Base-by-base conservation (phyloP, 30 jellyfish, hydroid and myxozoan species). In the Haliclystus octoradiatus region DNA sequence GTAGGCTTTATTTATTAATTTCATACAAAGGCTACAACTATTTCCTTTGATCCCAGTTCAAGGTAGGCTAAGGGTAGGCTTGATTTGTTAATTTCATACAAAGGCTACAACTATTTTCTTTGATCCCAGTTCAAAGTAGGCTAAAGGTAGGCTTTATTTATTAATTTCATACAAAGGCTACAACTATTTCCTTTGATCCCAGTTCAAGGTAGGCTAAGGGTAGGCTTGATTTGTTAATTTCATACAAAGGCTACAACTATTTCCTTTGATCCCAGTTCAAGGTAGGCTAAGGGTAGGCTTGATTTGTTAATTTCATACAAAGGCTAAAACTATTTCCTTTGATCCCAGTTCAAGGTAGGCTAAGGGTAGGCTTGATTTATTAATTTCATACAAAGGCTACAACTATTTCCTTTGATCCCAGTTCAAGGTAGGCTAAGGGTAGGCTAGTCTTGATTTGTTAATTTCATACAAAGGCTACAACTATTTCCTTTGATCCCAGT, bases 321-420 rank as follows among this genome's bases (percentile, higher is more conserved):
- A n/a, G n/a, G n/a, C n/a, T n/a, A n/a, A n/a, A n/a, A n/a, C 96
- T 0, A 85, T 85, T 23, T 92, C 91, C 1, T 75, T 85, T 23
- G 84, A 85, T 51, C 96, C 96, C 1, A 85, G 75, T 47, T 85
- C 96, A 62, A 82, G 88, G 88, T 70, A n/a, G 2, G 76, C 27
- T 67, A 26, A 28, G 2, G 2, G 3, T n/a, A 40, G 25, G 14
- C 28, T 2, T 14, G 31, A n/a, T n/a, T n/a, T n/a, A n/a, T n/a
- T n/a, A n/a, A n/a, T n/a, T n/a, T n/a, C n/a, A n/a, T n/a, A n/a
- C n/a, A n/a, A n/a, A n/a, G n/a, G n/a, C n/a, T n/a, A n/a, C n/a
- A n/a, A n/a, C 96, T 0, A 85, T 85, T 23, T 92, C 91, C 1
- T 75, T 85, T 23, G 84, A 85, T 51, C 96, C 96, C 1, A 85